Percentiles rank a stretch among this genome's conserved stretches.
Conservation (phyloP, 2,113 vertebrate genomes). For the Myxocyprinus asiaticus region DNA sequence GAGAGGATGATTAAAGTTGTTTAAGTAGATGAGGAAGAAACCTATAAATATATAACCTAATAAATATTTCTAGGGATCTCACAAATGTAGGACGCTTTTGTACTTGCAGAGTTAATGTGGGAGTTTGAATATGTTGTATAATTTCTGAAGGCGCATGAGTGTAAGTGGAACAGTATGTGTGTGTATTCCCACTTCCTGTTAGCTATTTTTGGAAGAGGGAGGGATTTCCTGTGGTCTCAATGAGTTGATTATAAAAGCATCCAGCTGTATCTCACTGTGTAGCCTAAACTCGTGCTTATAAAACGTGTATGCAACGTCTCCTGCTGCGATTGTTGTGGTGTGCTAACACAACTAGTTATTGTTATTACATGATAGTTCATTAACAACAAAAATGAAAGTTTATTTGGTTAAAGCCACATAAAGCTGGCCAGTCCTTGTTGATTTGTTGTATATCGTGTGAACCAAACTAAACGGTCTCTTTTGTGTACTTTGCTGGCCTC, state of each 20-base stretch:
- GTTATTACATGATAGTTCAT: not conserved
- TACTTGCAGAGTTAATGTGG: not conserved
- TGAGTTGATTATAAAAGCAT: conserved; percentile 15
- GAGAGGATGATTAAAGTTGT: not conserved
- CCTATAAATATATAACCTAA: too few species aligned
- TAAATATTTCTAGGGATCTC: too few species aligned
- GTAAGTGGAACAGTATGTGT: not conserved
- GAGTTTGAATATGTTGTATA: not conserved
- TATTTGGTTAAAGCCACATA: too few species aligned
- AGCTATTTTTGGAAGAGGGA: conserved; percentile 16
- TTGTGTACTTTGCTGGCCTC: not conserved
- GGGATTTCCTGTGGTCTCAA: not conserved
- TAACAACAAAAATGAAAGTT: too few species aligned
- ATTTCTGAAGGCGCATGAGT: not conserved
- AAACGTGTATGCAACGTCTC: not conserved
- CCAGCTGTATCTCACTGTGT: conserved; percentile 6
- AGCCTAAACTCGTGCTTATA: not conserved
- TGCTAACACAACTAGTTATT: not conserved
- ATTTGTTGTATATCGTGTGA: not conserved
- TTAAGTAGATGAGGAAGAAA: not conserved
- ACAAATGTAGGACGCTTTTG: too few species aligned
- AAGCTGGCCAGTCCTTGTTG: too few species aligned
- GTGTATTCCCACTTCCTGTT: conserved; percentile 29
- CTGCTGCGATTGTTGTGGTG: not conserved
- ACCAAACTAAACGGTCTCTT: not conserved